Evolutionary conservation across 2,113 vertebrate species (phyloP).

Genomic region (Mesocricetus auratus): DNA sequence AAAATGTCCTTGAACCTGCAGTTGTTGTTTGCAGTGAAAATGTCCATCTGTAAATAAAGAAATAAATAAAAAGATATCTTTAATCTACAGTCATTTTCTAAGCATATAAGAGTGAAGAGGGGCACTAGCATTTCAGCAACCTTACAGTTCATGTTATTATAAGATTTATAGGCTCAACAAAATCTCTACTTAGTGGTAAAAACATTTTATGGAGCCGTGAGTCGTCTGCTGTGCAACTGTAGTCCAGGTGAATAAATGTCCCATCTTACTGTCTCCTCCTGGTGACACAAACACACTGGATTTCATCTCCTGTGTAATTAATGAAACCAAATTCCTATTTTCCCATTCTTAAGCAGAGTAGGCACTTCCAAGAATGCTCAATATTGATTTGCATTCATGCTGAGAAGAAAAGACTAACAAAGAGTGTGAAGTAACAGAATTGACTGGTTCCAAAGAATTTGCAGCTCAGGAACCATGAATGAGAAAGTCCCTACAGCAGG

Average conservation of each 20-base stretch:
- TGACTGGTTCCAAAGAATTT: not conserved
- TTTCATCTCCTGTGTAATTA: not conserved
- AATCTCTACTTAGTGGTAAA: not conserved
- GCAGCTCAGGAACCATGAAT: not conserved
- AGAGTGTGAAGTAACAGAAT: not conserved
- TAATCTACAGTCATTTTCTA: too few relatives aligned
- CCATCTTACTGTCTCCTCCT: not conserved
- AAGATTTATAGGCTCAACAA: not conserved
- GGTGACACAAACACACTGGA: not conserved
- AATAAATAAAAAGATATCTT: too few relatives aligned
- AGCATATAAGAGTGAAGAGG: too few relatives aligned
- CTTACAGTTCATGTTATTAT: not conserved
- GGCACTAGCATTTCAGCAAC: not conserved
- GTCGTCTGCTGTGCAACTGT: not conserved
- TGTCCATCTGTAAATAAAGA: too few relatives aligned
- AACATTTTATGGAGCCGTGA: not conserved
- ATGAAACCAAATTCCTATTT: not conserved
- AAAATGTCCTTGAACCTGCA: too few relatives aligned
- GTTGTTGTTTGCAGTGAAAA: too few relatives aligned
- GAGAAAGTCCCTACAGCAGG: too few relatives aligned
- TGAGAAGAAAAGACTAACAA: not conserved
- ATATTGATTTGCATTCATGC: rapidly evolving
- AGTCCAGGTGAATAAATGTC: not conserved
- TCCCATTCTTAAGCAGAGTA: not conserved
- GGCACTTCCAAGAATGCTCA: rapidly evolving